These are phyloP conservation scores for Drosophila asahinai DNA, from an alignment of 1,140 invertebrate species.

Conservation along the genomic window DNA sequence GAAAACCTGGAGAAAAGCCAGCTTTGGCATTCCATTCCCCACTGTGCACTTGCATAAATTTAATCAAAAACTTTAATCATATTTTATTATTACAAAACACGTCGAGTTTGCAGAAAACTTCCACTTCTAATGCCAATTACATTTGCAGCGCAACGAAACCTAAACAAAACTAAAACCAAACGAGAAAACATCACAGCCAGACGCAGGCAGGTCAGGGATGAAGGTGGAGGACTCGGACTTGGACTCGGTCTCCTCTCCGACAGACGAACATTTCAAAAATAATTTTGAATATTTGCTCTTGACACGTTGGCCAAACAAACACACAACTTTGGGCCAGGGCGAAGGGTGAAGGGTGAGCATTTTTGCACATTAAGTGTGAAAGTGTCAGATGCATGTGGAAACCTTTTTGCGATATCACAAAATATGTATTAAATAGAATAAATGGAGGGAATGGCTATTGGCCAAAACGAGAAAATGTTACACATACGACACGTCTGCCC, in stretches of 20 bases:
- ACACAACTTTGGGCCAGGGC: conserved; percentile 14
- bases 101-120: conserved; percentile 63
- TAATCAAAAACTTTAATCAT: conserved; percentile 84
- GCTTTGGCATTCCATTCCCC: conserved; percentile 29
- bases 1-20: conserved; percentile 40
- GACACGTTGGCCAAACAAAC: conserved; percentile 73
- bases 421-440: conserved; percentile 58
- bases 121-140: conserved; percentile 81
- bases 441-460: conserved; percentile 4
- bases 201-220: conserved; percentile 8
- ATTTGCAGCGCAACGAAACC: conserved; percentile 78
- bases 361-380: conserved; percentile 78
- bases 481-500: conserved; percentile 66
- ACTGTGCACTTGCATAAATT: conserved; percentile 78
- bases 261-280: conserved; percentile 79
- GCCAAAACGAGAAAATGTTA: conserved; percentile 57
- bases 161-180: conserved; percentile 65
- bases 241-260: conserved; percentile 20
- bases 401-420: conserved; percentile 53
- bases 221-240: conserved; percentile 25
- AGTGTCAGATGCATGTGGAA: conserved; percentile 78
- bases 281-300: conserved; percentile 83
- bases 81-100: conserved; percentile 84
- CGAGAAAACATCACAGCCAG: conserved; percentile 21
- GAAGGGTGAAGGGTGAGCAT: conserved; percentile 5